Conservation (phyloP, 1,140 invertebrate genomes). For the Drosophila bipectinata region DNA sequence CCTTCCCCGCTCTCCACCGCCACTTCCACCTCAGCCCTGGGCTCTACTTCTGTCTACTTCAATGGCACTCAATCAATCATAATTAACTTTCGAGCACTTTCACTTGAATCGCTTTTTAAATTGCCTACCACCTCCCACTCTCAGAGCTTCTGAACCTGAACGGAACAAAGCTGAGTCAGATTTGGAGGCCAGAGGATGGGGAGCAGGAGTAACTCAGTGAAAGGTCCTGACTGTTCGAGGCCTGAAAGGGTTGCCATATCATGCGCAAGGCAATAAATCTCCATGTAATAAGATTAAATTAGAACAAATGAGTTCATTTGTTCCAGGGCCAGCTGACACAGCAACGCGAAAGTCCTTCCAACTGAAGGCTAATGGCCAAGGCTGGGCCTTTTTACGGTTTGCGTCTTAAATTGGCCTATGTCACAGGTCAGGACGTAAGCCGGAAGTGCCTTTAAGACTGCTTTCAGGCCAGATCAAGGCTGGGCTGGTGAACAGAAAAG, state of each 20-base stretch:
- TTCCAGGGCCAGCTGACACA: conserved; percentile 43
- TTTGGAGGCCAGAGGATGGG: conserved; percentile 4
- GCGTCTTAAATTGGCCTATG: conserved; percentile 12
- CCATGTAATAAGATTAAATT: conserved; percentile 76
- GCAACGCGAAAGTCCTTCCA: conserved; percentile 23
- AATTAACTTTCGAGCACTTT: conserved; percentile 68
- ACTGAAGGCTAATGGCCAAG: conserved; percentile 18
- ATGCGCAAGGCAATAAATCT: conserved; percentile 75
- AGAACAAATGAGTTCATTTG: conserved; percentile 80
- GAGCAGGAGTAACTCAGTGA: not conserved
- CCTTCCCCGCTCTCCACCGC: conserved; percentile 5
- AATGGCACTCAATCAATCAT: conserved; percentile 77
- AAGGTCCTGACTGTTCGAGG: conserved; percentile 1
- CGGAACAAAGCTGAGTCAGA: conserved; percentile 17
- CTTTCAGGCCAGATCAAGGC: not conserved
- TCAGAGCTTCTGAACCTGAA: not conserved
- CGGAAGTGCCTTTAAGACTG: conserved; percentile 6
- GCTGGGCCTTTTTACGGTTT: conserved; percentile 16
- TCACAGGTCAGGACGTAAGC: conserved; percentile 30
- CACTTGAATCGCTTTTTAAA: conserved; percentile 61
- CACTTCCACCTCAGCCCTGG: not conserved
- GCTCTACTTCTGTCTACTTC: conserved; percentile 41
- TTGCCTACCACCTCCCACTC: conserved; percentile 26
- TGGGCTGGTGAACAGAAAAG: not conserved
- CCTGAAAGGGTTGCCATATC: conserved; percentile 61